These are phyloP conservation scores for Melanocharis versteri DNA, from an alignment of 2,113 vertebrate genomes.

Conservation along the genomic window DNA sequence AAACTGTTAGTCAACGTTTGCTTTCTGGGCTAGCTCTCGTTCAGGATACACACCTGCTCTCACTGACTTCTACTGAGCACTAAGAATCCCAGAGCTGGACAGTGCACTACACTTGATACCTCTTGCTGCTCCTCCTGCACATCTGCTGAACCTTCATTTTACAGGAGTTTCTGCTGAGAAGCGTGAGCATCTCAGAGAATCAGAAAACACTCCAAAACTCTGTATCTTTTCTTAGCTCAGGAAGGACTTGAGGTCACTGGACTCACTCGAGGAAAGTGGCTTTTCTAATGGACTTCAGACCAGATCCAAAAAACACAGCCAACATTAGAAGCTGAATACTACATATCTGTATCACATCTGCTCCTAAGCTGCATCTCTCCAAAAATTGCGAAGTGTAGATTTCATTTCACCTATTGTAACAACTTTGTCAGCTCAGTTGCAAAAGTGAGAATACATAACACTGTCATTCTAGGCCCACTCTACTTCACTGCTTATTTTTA, in stretches of 20 bases:
- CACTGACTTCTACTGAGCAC: background rate
- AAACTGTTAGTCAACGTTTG: conserved; percentile 1
- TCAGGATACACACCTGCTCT: background rate
- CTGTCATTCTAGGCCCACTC: background rate
- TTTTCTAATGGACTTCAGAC: background rate
- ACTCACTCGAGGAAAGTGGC: background rate
- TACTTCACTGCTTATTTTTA: background rate
- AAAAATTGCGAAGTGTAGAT: background rate
- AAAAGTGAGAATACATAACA: background rate
- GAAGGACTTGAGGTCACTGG: background rate
- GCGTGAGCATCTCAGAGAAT: background rate
- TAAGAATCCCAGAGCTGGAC: background rate
- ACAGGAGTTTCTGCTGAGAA: background rate
- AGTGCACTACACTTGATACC: background rate
- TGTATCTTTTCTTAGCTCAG: background rate
- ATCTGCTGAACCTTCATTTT: background rate
- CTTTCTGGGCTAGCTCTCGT: background rate
- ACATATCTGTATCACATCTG: background rate
- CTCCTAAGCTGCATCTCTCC: background rate
- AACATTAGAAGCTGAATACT: background rate
- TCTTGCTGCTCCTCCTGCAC: background rate
- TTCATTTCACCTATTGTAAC: background rate
- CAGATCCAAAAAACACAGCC: background rate
- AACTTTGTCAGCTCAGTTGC: background rate
- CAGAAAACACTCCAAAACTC: background rate